Percentiles rank a stretch among this genome's conserved stretches.
Evolutionary conservation across 2,888 invertebrate species (phyloP).

Genomic region (Scrobipalpa costella): DNA sequence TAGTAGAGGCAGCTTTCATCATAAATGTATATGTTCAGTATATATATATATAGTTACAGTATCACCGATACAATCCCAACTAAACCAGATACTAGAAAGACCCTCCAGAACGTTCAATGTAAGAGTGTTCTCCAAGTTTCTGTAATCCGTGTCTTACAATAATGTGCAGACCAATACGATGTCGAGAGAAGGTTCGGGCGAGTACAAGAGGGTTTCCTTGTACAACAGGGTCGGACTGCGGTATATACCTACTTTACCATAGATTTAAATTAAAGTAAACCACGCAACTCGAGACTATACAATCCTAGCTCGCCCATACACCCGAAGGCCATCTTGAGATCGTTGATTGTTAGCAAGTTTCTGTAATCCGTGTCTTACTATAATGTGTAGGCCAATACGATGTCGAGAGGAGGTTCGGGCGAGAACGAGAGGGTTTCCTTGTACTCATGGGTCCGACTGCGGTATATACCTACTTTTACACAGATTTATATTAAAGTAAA

Average conservation of each 20-base stretch:
- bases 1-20: too few species aligned
- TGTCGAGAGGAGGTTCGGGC: background rate
- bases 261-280: background rate
- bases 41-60: too few species aligned
- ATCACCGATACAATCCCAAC: too few species aligned
- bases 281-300: too few species aligned
- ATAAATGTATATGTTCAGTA: too few species aligned
- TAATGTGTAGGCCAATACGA: background rate
- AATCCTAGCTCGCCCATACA: too few species aligned
- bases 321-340: too few species aligned
- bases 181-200: background rate
- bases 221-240: slow-evolving; percentile 27
- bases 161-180: background rate
- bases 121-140: slow-evolving; percentile 1
- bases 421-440: slow-evolving; percentile 12
- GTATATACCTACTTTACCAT: background rate
- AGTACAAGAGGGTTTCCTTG: slow-evolving; percentile 16
- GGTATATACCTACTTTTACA: background rate
- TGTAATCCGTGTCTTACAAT: slow-evolving; percentile 7
- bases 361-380: slow-evolving; percentile 5
- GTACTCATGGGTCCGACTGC: slow-evolving; percentile 29
- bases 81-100: too few species aligned
- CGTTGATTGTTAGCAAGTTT: slow-evolving; percentile 1
- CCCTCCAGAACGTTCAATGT: background rate
- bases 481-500: background rate